Evolutionary conservation across 2,888 invertebrate genomes (phyloP), one percentile per base, ranked within the genome.

Genomic region (Agrochola lychnidis): DNA sequence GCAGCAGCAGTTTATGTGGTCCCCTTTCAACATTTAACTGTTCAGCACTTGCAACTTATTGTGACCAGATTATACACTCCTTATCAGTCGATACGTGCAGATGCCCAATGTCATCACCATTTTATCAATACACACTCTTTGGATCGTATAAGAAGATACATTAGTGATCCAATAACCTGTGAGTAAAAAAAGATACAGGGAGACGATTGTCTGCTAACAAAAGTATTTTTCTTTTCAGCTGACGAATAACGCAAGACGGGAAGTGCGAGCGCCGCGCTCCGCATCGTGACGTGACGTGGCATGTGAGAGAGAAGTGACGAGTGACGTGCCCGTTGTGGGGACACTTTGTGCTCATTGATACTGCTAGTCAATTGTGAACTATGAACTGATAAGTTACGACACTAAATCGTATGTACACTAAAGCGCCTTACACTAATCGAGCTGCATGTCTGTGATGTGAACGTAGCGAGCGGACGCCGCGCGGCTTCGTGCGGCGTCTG

Each of bases 1-100:
- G 30, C 19, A 48, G 45, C 10, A 53, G 25, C 30, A 75, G 36
- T 42, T 57, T 9, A 25, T 40, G 12, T 14, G n/a, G 25, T 64
- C 51, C 83, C 42, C 83, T 59, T 51, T 22, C 51, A 36, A 68
- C 25, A 56, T 36, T 25, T 6, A 56, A 78, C 66, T 61, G 22
- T 36, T 45, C 57, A 36, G 74, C 74, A 79, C 83, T 87, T 79
- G 78, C 66, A 25, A 51, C 62, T 30, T 63, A 64, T 62, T 79
- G 56, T 57, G 42, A 79, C 30, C 73, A 70, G 76, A 79, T 77
- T 76, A 66, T 51, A 79, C 70, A 70, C 78, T 56, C 62, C 40
- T 9, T 36, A 36, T 30, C 12, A 53, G n/a, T 42, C n/a, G 42
- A 42, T 51, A 82, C 78, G 77, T 82, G 78, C 82, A 48, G 16